Evolutionary conservation across 2,888 invertebrate genomes (phyloP).

Genomic region (Nephrocerus scutellatus): DNA sequence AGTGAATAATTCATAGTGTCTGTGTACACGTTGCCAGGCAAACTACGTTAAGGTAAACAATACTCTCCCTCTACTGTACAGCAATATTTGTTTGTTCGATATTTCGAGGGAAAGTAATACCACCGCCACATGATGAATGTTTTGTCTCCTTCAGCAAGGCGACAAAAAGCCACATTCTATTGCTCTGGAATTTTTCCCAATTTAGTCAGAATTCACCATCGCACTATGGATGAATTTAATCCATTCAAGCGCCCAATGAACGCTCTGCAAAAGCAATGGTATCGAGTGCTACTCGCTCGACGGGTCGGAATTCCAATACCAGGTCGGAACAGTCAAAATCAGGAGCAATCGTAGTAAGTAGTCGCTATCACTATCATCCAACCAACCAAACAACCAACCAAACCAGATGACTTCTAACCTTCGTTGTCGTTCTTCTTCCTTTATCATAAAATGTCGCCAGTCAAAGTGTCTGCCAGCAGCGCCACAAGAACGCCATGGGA

Average conservation of each 20-base stretch:
- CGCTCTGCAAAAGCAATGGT: constrained; percentile 44
- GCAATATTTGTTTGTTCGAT: too few species aligned
- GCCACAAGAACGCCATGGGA: constrained; percentile 40
- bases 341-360: constrained; percentile 38
- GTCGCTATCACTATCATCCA: too few species aligned
- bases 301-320: constrained; percentile 35
- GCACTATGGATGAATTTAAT: constrained; percentile 26
- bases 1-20: too few species aligned
- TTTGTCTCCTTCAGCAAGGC: too few species aligned
- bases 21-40: too few species aligned
- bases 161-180: too few species aligned
- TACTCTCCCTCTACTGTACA: too few species aligned
- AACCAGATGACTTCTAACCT: constrained; percentile 29
- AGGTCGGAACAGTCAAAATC: constrained; percentile 25
- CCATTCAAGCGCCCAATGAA: constrained; percentile 46
- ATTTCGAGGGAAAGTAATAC: too few species aligned
- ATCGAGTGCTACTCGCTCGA: constrained; percentile 41
- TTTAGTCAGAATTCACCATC: too few species aligned
- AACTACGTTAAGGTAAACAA: too few species aligned
- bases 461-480: constrained; percentile 39
- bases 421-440: constrained; percentile 14
- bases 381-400: constrained; percentile 19
- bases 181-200: too few species aligned
- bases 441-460: constrained; percentile 21
- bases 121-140: too few species aligned